Evolutionary conservation across 2,888 invertebrate species (phyloP).

Genomic region (Lissonota sp.): DNA sequence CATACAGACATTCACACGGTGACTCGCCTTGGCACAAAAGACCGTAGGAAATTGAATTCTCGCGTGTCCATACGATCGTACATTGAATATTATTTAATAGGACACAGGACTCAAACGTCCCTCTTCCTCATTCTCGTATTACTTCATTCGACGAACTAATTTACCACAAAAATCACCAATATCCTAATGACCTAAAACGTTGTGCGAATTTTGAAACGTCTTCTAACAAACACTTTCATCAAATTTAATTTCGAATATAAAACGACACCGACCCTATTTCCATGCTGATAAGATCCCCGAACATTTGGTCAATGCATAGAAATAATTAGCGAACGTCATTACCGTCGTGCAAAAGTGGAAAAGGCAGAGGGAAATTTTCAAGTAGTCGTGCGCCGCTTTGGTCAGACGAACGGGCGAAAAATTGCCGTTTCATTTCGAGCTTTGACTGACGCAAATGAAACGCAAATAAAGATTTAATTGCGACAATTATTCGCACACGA

Average conservation of each 20-base stretch:
- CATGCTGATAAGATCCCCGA: not conserved
- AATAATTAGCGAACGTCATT: no score
- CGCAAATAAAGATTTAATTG: not conserved
- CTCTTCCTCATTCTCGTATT: constrained; percentile 26
- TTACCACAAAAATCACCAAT: constrained; percentile 5
- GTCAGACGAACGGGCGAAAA: not conserved
- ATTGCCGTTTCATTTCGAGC: not conserved
- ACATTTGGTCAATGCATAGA: no score
- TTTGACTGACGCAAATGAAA: constrained; percentile 7
- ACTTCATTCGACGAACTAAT: constrained; percentile 43
- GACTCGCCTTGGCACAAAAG: constrained; percentile 55
- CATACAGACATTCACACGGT: constrained; percentile 24
- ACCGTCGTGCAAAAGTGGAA: no score
- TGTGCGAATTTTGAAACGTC: not conserved
- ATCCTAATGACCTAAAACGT: constrained; percentile 27
- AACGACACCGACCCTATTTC: not conserved
- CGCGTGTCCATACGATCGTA: no score
- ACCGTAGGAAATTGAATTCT: constrained; percentile 60
- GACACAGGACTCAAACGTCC: constrained; percentile 17
- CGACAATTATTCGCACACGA: not conserved
- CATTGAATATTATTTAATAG: constrained; percentile 54
- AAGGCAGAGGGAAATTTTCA: not conserved
- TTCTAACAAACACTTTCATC: constrained; percentile 4
- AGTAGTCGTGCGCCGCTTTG: not conserved
- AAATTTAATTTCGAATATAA: constrained; percentile 1